Percentiles rank a stretch among this genome's conserved stretches.
Evolutionary conservation across 2,797 vertebrate genomes (phyloP).

Genomic region (Aselliscus stoliczkanus): DNA sequence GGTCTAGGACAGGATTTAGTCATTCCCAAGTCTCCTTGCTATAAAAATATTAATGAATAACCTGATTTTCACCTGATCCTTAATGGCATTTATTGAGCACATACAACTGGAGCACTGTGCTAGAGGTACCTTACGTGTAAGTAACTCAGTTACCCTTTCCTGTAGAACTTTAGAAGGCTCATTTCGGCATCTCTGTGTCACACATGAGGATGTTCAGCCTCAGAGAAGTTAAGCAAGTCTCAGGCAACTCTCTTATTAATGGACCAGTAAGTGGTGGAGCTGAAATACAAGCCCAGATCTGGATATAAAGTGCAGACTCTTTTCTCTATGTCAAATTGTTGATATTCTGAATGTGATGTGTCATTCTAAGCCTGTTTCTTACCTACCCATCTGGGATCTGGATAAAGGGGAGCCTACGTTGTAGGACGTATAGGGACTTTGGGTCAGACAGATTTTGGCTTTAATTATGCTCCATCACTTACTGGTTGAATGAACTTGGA

Average conservation of each 20-base stretch:
- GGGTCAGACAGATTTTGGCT: not conserved
- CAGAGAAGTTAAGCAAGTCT: not conserved
- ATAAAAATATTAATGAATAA: not conserved
- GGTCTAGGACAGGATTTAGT: not conserved
- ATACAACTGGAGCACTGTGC: not conserved
- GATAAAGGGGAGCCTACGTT: not conserved
- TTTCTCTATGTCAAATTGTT: not conserved
- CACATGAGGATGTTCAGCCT: not conserved
- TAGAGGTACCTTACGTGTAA: not conserved
- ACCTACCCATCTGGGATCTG: not conserved
- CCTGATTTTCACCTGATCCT: not conserved
- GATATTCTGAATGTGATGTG: not conserved
- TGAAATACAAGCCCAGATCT: not conserved
- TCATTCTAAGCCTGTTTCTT: not conserved
- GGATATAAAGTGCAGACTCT: not conserved
- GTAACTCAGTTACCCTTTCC: not conserved
- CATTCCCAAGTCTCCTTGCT: not conserved
- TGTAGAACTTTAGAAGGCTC: not conserved
- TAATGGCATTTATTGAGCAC: not conserved
- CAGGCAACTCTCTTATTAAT: too few species aligned
- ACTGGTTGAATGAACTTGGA: not conserved
- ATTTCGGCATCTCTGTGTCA: not conserved
- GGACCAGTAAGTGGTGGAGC: not conserved
- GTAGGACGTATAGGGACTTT: not conserved
- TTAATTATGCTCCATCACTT: not conserved